Percentiles rank a stretch among this genome's conserved stretches.
Conservation (phyloP, 2,888 invertebrate species). For the Dolichopus griseipennis region DNA sequence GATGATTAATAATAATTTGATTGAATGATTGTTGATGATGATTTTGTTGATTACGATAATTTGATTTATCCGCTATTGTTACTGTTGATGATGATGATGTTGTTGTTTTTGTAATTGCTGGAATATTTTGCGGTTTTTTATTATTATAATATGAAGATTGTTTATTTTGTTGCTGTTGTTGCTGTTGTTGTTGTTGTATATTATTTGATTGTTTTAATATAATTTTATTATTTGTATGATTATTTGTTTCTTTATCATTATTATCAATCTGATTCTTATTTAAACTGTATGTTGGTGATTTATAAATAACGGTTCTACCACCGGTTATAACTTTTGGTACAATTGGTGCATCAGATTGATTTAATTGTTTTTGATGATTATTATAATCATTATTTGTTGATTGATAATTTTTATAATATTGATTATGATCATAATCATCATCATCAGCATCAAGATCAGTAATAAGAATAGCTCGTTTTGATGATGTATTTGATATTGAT, state of each 20-base stretch:
- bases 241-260: conserved; percentile 21
- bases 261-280: conserved; percentile 36
- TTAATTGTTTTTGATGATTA: not conserved
- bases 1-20: not conserved
- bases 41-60: not conserved
- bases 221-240: not conserved
- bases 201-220: conserved; percentile 13
- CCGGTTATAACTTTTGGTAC: conserved; percentile 29
- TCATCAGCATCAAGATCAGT: conserved; percentile 7
- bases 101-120: conserved; percentile 19
- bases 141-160: conserved; percentile 11
- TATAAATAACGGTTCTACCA: conserved; percentile 43
- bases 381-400: conserved; percentile 20
- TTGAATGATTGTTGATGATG: not conserved
- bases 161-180: conserved; percentile 17
- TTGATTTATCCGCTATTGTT: not conserved
- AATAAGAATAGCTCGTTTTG: conserved; percentile 10
- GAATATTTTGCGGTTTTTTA: conserved; percentile 10
- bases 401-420: conserved; percentile 32
- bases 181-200: conserved; percentile 17
- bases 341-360: not conserved
- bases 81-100: conserved; percentile 15
- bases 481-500: conserved; percentile 13
- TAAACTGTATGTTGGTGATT: conserved; percentile 39
- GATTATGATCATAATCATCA: conserved; percentile 21